Base-by-base conservation (phyloP, 1,140 invertebrate genomes). In the Anthonomus grandis region DNA sequence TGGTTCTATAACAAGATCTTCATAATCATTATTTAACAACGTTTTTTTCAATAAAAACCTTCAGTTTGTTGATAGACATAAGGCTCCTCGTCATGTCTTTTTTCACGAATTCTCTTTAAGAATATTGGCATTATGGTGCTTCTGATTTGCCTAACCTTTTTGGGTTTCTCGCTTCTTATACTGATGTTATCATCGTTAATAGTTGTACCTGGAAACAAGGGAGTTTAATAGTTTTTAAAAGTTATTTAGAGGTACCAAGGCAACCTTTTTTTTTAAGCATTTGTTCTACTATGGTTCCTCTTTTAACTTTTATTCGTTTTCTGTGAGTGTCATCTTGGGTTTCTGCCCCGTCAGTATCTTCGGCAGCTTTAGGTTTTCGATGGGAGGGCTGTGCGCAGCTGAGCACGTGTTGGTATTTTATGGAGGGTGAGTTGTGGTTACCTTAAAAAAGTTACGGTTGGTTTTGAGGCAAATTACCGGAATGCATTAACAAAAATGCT, bases 41-140 rank as follows among this genome's bases (percentile, higher is more conserved):
- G n/a, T n/a, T n/a, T n/a, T n/a, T n/a, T n/a, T n/a, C n/a, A n/a
- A n/a, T n/a, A n/a, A n/a, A n/a, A n/a, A n/a, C n/a, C n/a, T n/a
- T n/a, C n/a, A n/a, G n/a, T n/a, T n/a, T n/a, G n/a, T n/a, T n/a
- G n/a, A n/a, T n/a, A n/a, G n/a, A n/a, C 15, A 19, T 38, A 18
- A 1, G 5, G 18, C 23, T 44, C 38, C 23, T 44, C 38, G 13
- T 31, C 4, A n/a, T 34, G 25, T 10, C 17, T 46, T 12, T 22
- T 59, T 15, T 56, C 8, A 39, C 53, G 13, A 4, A 61, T 51
- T 52, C 53, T 61, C 39, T 53, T 46, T 36, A 61, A 44, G 36
- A 57, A 57, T 31, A 61, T 52, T n/a, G 59, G 59, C 53, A 61
- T 46, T 38, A 61, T 61, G 4, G 59, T 61, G 4, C 54, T 61